A percentile compares a stretch with the other conserved stretches of the same genome.
phyloP scores from a whole-genome alignment of 2,888 invertebrate genomes.

The Calliphora vomitoria region DNA sequence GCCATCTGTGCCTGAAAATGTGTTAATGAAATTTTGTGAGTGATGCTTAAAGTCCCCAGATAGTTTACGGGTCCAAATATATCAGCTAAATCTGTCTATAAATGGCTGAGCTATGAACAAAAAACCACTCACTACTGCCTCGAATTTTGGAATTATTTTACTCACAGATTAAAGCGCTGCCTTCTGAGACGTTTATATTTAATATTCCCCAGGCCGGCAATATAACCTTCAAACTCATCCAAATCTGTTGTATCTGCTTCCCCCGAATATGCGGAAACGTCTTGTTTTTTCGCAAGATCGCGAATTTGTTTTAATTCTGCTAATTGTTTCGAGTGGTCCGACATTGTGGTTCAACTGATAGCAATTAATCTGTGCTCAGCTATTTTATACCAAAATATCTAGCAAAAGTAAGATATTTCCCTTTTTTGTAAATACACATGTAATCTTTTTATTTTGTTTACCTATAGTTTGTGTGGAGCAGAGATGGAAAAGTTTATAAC shows the following conservation, averaged over 20 bases:
- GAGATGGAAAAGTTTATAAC: too few relatives aligned
- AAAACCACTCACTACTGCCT: too few relatives aligned
- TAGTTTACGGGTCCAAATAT: too few relatives aligned
- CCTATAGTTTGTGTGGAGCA: too few relatives aligned
- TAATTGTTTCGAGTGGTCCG: slow-evolving; percentile 14
- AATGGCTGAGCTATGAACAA: too few relatives aligned
- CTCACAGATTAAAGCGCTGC: slow-evolving; percentile 8
- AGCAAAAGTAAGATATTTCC: background rate
- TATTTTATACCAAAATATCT: background rate
- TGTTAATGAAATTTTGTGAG: too few relatives aligned
- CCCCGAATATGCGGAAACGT: slow-evolving; percentile 22
- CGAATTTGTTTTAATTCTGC: slow-evolving; percentile 31
- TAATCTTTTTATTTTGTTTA: too few relatives aligned
- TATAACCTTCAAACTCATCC: slow-evolving; percentile 6
- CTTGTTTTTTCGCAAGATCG: slow-evolving; percentile 17
- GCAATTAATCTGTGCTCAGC: background rate
- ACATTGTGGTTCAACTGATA: slow-evolving; percentile 19
- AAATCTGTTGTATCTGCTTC: background rate
- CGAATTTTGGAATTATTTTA: too few relatives aligned
- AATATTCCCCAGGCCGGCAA: background rate
- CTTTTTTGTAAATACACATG: too few relatives aligned
- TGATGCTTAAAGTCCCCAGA: too few relatives aligned
- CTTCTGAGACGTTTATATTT: slow-evolving; percentile 2
- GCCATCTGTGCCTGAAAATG: too few relatives aligned
- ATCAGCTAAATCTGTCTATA: too few relatives aligned